Percentiles rank a stretch among this genome's conserved stretches.
Conservation (phyloP, 2,888 invertebrate genomes). For the Poecilobothrus nobilitatus region DNA sequence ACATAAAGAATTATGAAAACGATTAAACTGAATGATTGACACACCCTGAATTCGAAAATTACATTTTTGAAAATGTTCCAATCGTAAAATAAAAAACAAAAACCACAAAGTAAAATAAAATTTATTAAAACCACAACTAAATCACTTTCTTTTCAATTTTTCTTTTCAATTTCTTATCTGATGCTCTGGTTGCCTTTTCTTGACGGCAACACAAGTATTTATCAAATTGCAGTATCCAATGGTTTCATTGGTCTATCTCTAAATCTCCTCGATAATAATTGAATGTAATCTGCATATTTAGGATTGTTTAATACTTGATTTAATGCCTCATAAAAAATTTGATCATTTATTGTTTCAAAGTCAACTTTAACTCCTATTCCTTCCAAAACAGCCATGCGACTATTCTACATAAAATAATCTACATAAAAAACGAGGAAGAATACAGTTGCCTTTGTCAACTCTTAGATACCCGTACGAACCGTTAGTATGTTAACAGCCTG, state of each 20-base stretch:
- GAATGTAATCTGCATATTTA: constrained; percentile 25
- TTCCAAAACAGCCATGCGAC: not conserved
- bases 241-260: constrained; percentile 48
- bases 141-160: no score
- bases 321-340: constrained; percentile 21
- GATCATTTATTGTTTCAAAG: not conserved
- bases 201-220: not conserved
- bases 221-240: constrained; percentile 49
- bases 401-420: not conserved
- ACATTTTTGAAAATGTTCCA: no score
- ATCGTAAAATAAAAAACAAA: no score
- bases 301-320: not conserved
- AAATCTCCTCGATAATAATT: constrained; percentile 43
- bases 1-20: no score
- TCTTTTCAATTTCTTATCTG: not conserved
- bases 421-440: no score
- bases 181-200: not conserved
- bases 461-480: no score
- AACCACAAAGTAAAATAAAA: no score
- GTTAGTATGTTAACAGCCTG: no score
- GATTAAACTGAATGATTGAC: no score
- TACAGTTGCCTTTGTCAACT: no score
- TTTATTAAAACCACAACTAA: no score
- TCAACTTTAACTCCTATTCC: not conserved
- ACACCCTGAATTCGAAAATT: no score